phyloP scores from a whole-genome alignment of 1,140 invertebrate genomes.

The Phocides pigmalion region DNA sequence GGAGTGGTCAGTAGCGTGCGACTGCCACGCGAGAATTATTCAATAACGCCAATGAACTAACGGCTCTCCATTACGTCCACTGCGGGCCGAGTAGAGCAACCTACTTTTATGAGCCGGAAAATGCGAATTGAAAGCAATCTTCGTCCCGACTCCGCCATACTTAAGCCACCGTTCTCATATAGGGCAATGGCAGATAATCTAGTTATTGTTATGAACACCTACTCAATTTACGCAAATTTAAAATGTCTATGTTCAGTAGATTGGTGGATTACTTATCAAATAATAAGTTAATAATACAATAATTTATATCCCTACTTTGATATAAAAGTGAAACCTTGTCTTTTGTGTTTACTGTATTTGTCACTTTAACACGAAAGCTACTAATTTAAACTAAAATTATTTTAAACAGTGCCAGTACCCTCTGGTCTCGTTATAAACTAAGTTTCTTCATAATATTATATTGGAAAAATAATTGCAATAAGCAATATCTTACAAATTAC shows the following conservation, averaged over 20 bases:
- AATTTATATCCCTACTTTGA: too few relatives aligned
- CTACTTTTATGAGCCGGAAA: slow-evolving; percentile 79
- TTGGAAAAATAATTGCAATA: too few relatives aligned
- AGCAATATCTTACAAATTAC: too few relatives aligned
- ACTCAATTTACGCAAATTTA: not conserved
- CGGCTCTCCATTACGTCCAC: slow-evolving; percentile 74
- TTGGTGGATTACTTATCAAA: too few relatives aligned
- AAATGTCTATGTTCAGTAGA: not conserved
- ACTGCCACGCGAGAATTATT: slow-evolving; percentile 75
- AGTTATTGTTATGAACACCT: slow-evolving; percentile 17
- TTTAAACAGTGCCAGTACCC: too few relatives aligned
- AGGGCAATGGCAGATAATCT: slow-evolving; percentile 28
- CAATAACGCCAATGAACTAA: slow-evolving; percentile 80
- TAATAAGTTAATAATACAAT: too few relatives aligned
- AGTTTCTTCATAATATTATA: too few relatives aligned
- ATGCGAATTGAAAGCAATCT: slow-evolving; percentile 81
- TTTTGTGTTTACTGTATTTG: too few relatives aligned
- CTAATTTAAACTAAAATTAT: too few relatives aligned
- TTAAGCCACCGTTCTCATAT: slow-evolving; percentile 44
- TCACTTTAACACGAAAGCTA: too few relatives aligned
- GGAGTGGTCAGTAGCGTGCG: slow-evolving; percentile 48
- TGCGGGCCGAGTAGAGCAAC: slow-evolving; percentile 66
- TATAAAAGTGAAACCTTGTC: too few relatives aligned
- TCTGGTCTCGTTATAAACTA: too few relatives aligned
- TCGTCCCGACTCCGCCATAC: slow-evolving; percentile 59